These are phyloP conservation scores for Aphelocoma coerulescens DNA, from an alignment of 2,113 vertebrate species.

Conservation along the genomic window DNA sequence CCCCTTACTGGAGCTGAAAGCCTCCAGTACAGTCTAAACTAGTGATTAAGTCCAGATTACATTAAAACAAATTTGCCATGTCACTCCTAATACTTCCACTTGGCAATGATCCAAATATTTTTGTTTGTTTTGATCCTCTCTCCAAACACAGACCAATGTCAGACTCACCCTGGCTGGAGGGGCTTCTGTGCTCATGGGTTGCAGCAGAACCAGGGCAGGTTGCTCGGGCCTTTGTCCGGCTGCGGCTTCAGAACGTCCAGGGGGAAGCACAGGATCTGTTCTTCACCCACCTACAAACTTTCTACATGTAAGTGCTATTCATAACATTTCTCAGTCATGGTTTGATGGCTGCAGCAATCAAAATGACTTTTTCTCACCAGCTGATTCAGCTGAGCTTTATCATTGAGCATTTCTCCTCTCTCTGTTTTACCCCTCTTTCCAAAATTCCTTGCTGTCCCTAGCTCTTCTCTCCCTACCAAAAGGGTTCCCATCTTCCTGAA, in stretches of 20 bases:
- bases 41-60: not conserved
- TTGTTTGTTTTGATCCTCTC: not conserved
- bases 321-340: not conserved
- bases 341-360: not conserved
- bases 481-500: not conserved
- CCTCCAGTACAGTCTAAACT: not conserved
- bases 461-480: not conserved
- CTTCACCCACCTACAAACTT: not conserved
- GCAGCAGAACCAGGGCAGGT: not conserved
- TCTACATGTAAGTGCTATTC: not conserved
- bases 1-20: not conserved
- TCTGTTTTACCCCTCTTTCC: not conserved
- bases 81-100: not conserved
- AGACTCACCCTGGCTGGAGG: not conserved
- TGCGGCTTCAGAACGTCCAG: rapidly evolving
- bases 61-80: not conserved
- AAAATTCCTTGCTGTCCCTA: not conserved
- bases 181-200: rapidly evolving
- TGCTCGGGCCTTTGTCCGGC: rapidly evolving
- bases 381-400: not conserved
- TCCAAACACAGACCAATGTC: not conserved
- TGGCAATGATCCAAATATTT: not conserved
- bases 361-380: not conserved
- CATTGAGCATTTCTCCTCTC: not conserved
- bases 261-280: not conserved